Base-by-base conservation (phyloP, 2,113 vertebrate genomes). In the Petrocephalus zakoni region DNA sequence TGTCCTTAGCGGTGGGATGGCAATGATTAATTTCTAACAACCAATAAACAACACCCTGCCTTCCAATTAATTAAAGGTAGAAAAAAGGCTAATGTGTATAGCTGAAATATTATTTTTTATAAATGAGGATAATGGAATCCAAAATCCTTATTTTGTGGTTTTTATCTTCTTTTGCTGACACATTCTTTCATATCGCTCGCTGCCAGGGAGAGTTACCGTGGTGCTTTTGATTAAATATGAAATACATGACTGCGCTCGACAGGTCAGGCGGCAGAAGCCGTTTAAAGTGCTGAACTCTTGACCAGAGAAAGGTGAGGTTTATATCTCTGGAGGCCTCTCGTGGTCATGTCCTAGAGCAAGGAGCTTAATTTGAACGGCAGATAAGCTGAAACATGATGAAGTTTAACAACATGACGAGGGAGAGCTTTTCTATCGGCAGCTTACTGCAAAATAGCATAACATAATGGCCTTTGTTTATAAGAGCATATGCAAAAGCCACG, bases 1-100 rank as follows among this genome's bases (percentile, higher is more conserved):
- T 94, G 91, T 89, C 94, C 87, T 95, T 93, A 96, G 94, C 90
- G 94, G 90, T 93, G 84, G 87, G 92, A 34, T 93, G 94, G 90
- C 92, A 95, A 83, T 96, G 95, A 97, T 96, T 96, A 95, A 95
- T 95, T 96, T 94, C 92, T 92, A 92, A 95, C 93, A 92, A 94
- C 58, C 64, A 84, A 89, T 94, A 96, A 96, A 95, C 91, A 95
- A 95, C 95, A 89, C 52, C 81, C 92, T 93, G 90, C 89, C 75
- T 92, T 90, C 42, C 91, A 94, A 95, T 87, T 92, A 88, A 94
- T 92, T 95, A 93, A 94, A 93, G 89, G 37, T 90, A 89, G 92
- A 89, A 53, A 89, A 58, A 92, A 78, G 87, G 87, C 92, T 88
- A 53, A 89, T 92, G 47, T 53, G 21, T 89, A 78, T 19, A 15